These are phyloP conservation scores for Priocnemis perturbator DNA, from an alignment of 2,888 invertebrate species.

Conservation along the genomic window DNA sequence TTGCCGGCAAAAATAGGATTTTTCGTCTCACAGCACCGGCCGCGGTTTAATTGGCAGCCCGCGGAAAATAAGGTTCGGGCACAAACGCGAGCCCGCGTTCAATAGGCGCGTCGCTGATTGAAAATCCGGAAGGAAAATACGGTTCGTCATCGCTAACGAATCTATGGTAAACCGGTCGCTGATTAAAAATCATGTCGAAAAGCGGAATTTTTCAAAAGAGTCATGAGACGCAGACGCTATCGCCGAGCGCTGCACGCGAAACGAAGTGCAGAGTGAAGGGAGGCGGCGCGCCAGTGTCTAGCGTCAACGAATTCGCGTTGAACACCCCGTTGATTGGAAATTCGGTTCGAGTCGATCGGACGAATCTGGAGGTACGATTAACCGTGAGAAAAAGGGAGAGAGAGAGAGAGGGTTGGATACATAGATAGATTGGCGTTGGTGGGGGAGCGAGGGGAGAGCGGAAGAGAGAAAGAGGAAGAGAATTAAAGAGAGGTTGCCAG, in stretches of 20 bases:
- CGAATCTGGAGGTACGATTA: not conserved
- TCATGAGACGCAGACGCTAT: not conserved
- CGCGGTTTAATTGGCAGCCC: too few species aligned
- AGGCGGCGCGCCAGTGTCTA: too few species aligned
- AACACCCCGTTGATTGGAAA: not conserved
- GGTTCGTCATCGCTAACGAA: slow-evolving; percentile 6
- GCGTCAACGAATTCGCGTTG: too few species aligned
- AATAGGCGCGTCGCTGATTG: slow-evolving; percentile 7
- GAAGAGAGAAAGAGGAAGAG: too few species aligned
- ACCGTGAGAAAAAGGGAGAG: not conserved
- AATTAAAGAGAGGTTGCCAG: slow-evolving; percentile 1
- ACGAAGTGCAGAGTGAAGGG: not conserved
- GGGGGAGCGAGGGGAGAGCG: too few species aligned
- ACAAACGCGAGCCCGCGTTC: too few species aligned
- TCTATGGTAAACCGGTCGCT: not conserved
- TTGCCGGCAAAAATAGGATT: too few species aligned
- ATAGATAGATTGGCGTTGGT: not conserved
- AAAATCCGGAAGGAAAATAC: slow-evolving; percentile 20
- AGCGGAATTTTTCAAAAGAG: not conserved
- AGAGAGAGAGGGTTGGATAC: not conserved
- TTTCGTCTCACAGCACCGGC: too few species aligned
- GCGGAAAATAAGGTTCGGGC: too few species aligned
- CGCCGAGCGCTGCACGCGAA: not conserved
- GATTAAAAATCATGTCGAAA: not conserved
- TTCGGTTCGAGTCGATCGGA: slow-evolving; percentile 1